Evolutionary conservation across 2,797 vertebrate genomes (phyloP).

Genomic region (Protonibea diacanthus): DNA sequence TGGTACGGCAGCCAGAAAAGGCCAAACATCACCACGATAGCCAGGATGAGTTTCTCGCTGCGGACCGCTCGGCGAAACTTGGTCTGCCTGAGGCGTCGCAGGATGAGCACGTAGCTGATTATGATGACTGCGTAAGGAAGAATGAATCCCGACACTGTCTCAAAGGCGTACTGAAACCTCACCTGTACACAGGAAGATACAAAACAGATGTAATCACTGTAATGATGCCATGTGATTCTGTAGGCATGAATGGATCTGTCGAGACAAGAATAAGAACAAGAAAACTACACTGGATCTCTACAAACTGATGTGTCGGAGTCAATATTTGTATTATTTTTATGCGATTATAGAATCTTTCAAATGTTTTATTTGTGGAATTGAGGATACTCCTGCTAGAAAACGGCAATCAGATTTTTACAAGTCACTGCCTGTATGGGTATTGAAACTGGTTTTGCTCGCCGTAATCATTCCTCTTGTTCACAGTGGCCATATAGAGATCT

Average conservation of each 20-base stretch:
- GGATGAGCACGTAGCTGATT: slow-evolving; percentile 87
- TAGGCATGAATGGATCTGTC: slow-evolving; percentile 5
- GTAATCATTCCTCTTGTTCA: too few relatives aligned
- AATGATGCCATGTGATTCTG: neutral
- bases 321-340: too few relatives aligned
- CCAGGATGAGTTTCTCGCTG: slow-evolving; percentile 90
- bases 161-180: slow-evolving; percentile 86
- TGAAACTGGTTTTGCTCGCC: too few relatives aligned
- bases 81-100: slow-evolving; percentile 85
- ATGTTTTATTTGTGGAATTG: too few relatives aligned
- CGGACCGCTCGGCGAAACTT: slow-evolving; percentile 80
- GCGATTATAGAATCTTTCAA: too few relatives aligned
- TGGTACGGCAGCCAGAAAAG: slow-evolving; percentile 93
- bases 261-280: neutral
- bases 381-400: too few relatives aligned
- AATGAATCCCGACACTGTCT: slow-evolving; percentile 89
- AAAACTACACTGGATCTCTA: neutral
- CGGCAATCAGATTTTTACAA: too few relatives aligned
- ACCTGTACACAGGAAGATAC: slow-evolving; percentile 66
- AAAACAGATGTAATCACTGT: neutral
- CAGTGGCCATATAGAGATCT: too few relatives aligned
- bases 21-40: slow-evolving; percentile 90
- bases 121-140: slow-evolving; percentile 89
- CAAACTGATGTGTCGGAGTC: too few relatives aligned
- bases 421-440: too few relatives aligned